phyloP scores from a whole-genome alignment of 2,797 vertebrate species.

The Falco concolor region DNA sequence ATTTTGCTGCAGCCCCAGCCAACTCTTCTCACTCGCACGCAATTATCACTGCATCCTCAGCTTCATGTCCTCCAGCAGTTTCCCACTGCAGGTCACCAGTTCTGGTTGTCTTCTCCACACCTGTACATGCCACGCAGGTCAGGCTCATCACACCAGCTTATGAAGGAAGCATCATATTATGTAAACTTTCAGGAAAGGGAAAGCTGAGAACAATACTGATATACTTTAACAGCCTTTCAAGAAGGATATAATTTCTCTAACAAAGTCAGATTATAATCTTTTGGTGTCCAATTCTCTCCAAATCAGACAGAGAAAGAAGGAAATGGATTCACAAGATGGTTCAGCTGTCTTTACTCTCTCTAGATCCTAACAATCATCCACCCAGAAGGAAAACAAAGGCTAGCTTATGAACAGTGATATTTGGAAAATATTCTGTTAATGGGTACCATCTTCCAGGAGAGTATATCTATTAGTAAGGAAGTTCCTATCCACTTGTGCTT shows the following conservation, averaged over 20 bases:
- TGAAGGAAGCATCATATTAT: not conserved
- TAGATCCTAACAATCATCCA: not conserved
- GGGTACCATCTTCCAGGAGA: not conserved
- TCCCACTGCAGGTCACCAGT: not conserved
- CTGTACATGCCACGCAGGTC: not conserved
- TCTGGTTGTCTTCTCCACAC: not conserved
- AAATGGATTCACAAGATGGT: not conserved
- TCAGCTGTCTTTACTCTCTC: not conserved
- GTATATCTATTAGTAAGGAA: not conserved
- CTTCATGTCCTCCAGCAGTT: accelerated
- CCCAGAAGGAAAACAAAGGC: not conserved
- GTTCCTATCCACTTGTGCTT: not conserved
- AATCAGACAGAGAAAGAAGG: not conserved
- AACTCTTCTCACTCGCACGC: not conserved
- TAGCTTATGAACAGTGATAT: not conserved
- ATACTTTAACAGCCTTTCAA: not conserved
- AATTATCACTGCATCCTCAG: not conserved
- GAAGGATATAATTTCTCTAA: too few relatives aligned
- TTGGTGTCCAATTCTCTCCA: not conserved
- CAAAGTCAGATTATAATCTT: not conserved
- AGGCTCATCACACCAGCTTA: too few relatives aligned
- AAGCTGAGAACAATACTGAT: not conserved
- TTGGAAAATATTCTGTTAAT: not conserved
- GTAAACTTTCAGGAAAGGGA: not conserved
- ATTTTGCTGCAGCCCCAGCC: not conserved